Percentiles rank a stretch among this genome's conserved stretches.
Evolutionary conservation across 53 echinoderm and acorn worm genomes (phyloP).

Genomic region (Hippasteria phrygiana): DNA sequence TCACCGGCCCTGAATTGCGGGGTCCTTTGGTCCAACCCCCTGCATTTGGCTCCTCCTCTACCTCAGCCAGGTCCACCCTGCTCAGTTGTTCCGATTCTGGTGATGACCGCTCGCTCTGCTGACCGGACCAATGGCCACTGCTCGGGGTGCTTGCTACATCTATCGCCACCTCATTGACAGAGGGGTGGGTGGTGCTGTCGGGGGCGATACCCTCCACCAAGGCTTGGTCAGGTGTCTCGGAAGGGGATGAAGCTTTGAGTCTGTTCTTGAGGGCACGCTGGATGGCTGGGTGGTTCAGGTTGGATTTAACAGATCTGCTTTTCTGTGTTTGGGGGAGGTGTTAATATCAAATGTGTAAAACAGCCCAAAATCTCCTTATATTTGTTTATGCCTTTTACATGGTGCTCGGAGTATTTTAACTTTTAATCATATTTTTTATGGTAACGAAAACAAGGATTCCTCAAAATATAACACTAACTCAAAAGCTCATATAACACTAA

Average conservation of each 20-base stretch:
- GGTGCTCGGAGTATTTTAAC: too few species aligned
- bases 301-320: constrained; percentile 70
- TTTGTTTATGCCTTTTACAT: too few species aligned
- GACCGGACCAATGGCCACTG: constrained; percentile 49
- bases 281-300: constrained; percentile 94
- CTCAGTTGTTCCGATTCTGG: constrained; percentile 81
- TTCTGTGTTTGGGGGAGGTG: constrained; percentile 51
- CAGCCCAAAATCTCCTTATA: too few species aligned
- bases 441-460: too few species aligned
- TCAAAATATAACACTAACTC: too few species aligned
- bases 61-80: constrained; percentile 59
- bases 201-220: neutral
- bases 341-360: neutral
- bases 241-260: neutral
- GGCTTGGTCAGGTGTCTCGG: neutral
- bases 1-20: constrained; percentile 71
- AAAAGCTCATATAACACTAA: too few species aligned
- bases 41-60: constrained; percentile 40
- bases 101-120: constrained; percentile 67
- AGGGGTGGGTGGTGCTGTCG: neutral
- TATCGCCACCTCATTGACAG: neutral
- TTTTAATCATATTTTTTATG: too few species aligned
- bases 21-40: constrained; percentile 70
- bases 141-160: constrained; percentile 15
- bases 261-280: constrained; percentile 74